Conservation (phyloP, 2,113 vertebrate species). For the Lynx canadensis region DNA sequence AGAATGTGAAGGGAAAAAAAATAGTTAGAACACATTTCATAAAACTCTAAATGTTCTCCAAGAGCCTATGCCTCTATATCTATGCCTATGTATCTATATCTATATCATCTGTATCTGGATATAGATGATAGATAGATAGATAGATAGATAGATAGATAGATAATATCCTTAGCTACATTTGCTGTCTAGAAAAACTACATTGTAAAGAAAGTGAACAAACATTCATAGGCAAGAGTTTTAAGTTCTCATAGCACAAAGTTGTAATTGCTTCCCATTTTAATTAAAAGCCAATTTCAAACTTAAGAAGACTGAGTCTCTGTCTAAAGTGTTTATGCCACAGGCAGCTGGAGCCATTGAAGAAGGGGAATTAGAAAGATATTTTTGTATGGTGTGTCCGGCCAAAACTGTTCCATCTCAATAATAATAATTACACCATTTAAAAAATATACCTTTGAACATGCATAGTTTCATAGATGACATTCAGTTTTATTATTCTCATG, state of each 20-base stretch:
- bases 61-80: neutral
- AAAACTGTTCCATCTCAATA: neutral
- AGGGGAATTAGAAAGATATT: neutral
- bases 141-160: neutral
- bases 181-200: neutral
- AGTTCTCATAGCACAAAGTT: neutral
- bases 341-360: neutral
- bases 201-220: neutral
- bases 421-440: neutral
- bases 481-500: neutral
- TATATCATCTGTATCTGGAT: neutral
- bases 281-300: conserved; percentile 9
- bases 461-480: neutral
- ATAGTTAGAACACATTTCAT: neutral
- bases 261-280: conserved; percentile 12
- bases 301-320: neutral
- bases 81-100: neutral
- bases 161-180: neutral
- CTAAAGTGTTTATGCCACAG: neutral
- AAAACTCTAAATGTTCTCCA: neutral
- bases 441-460: neutral
- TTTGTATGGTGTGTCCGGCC: neutral
- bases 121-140: neutral
- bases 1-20: neutral
- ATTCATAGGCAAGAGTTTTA: neutral